These are phyloP conservation scores for Apistogramma diplotaenia DNA, from an alignment of 2,113 vertebrate species.

Conservation along the genomic window DNA sequence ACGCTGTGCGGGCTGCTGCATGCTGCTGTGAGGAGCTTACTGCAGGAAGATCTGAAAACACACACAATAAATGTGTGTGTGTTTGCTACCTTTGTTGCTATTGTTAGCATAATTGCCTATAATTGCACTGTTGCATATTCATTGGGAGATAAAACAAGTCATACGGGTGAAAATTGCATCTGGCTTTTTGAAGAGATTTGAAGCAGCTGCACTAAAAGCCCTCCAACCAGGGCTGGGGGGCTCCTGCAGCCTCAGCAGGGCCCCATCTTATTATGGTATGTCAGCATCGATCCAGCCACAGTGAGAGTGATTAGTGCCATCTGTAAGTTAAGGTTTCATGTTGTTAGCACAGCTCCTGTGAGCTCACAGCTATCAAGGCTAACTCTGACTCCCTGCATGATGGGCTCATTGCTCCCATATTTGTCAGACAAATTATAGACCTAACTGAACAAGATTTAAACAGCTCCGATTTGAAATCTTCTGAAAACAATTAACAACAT, in stretches of 20 bases:
- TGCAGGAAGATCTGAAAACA: slow-evolving; percentile 50
- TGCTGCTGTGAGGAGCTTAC: slow-evolving; percentile 11
- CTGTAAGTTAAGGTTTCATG: no score
- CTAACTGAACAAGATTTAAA: not conserved
- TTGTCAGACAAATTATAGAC: no score
- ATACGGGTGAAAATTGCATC: slow-evolving; percentile 59
- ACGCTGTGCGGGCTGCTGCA: not conserved
- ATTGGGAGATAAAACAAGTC: slow-evolving; percentile 80
- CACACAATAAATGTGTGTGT: slow-evolving; percentile 57
- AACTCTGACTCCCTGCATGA: no score
- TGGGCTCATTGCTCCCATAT: no score
- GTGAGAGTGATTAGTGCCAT: no score
- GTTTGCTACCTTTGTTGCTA: slow-evolving; percentile 76
- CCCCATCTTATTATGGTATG: no score
- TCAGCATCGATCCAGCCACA: no score
- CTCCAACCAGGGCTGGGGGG: not conserved
- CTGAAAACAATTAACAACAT: no score
- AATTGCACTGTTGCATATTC: slow-evolving; percentile 84
- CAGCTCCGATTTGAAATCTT: not conserved
- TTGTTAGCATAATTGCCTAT: slow-evolving; percentile 81
- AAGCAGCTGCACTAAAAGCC: slow-evolving; percentile 55
- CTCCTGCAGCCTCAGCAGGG: not conserved
- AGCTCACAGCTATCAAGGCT: no score
- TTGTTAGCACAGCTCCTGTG: no score
- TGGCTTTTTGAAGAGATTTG: slow-evolving; percentile 63